Evolutionary conservation across 2,888 invertebrate genomes (phyloP).

Genomic region (Drosophila atroscutellata): DNA sequence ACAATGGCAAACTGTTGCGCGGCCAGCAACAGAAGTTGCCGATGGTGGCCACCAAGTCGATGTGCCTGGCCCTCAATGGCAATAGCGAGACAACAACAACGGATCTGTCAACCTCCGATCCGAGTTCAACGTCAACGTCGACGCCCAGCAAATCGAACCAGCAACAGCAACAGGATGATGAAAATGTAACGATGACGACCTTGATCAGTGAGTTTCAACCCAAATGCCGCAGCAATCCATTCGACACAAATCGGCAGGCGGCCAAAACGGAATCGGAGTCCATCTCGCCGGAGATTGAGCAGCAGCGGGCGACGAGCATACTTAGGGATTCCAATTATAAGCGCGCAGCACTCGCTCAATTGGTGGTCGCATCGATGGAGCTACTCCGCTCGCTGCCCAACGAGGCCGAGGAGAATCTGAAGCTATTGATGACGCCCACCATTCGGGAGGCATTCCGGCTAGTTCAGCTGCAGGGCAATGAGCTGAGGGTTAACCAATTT

Average conservation of each 20-base stretch:
- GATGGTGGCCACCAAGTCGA: slow-evolving; percentile 60
- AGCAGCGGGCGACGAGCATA: slow-evolving; percentile 92
- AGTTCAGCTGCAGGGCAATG: slow-evolving; percentile 85
- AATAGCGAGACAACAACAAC: slow-evolving; percentile 55
- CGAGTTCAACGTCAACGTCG: slow-evolving; percentile 73
- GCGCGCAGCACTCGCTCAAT: slow-evolving; percentile 93
- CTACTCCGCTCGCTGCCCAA: slow-evolving; percentile 88
- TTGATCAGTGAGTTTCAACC: slow-evolving; percentile 84
- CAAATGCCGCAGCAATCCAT: slow-evolving; percentile 84
- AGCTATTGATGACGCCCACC: slow-evolving; percentile 85
- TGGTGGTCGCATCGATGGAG: slow-evolving; percentile 93
- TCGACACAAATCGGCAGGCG: slow-evolving; percentile 84
- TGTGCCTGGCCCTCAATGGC: slow-evolving; percentile 72
- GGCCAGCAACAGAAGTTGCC: slow-evolving; percentile 45
- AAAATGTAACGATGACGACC: slow-evolving; percentile 84
- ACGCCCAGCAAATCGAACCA: slow-evolving; percentile 75
- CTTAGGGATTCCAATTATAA: slow-evolving; percentile 95
- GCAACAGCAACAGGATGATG: slow-evolving; percentile 71
- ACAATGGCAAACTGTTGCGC: slow-evolving; percentile 75
- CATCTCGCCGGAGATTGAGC: slow-evolving; percentile 93
- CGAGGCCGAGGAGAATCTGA: slow-evolving; percentile 86
- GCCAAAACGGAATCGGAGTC: slow-evolving; percentile 86
- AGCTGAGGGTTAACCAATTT: slow-evolving; percentile 85
- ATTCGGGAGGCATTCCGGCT: slow-evolving; percentile 85
- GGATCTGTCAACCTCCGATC: not conserved